Conservation (phyloP, 2,113 vertebrate genomes). For the Pantherophis guttatus region DNA sequence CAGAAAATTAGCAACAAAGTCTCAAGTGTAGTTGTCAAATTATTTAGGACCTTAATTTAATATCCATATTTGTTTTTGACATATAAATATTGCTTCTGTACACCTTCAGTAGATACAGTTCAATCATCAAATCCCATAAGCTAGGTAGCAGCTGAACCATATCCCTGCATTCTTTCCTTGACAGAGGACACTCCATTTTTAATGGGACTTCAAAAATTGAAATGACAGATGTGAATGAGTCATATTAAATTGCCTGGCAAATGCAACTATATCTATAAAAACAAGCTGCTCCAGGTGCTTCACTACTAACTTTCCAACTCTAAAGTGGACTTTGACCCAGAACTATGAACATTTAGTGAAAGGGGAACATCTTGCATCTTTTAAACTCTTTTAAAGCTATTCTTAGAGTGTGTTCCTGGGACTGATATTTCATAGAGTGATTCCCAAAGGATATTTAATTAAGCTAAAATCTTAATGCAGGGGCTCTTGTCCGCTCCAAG, state of each 20-base stretch:
- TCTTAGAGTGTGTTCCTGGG: background rate
- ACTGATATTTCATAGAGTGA: background rate
- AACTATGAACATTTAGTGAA: background rate
- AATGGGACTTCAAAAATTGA: constrained; percentile 44
- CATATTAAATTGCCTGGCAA: background rate
- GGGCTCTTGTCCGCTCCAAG: background rate
- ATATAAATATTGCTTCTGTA: constrained; percentile 43
- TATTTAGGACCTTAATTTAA: constrained; percentile 57
- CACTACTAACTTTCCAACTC: background rate
- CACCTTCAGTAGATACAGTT: constrained; percentile 46
- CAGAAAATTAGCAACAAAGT: constrained; percentile 33
- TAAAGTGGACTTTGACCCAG: constrained; percentile 4
- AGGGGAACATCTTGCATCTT: background rate
- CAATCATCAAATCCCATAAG: constrained; percentile 27
- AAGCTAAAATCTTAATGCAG: background rate
- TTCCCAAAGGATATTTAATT: background rate
- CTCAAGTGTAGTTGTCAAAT: constrained; percentile 34
- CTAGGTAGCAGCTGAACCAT: constrained; percentile 37
- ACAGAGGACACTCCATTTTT: constrained; percentile 33
- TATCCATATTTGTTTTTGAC: constrained; percentile 43
- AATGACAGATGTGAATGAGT: constrained; percentile 9
- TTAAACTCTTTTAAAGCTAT: background rate
- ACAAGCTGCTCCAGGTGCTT: constrained; percentile 3
- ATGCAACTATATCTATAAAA: constrained; percentile 15
- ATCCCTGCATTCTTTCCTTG: background rate